Evolutionary conservation across 2,113 vertebrate genomes (phyloP), one percentile per base, ranked within the genome.

Genomic region (Microtus oregoni): DNA sequence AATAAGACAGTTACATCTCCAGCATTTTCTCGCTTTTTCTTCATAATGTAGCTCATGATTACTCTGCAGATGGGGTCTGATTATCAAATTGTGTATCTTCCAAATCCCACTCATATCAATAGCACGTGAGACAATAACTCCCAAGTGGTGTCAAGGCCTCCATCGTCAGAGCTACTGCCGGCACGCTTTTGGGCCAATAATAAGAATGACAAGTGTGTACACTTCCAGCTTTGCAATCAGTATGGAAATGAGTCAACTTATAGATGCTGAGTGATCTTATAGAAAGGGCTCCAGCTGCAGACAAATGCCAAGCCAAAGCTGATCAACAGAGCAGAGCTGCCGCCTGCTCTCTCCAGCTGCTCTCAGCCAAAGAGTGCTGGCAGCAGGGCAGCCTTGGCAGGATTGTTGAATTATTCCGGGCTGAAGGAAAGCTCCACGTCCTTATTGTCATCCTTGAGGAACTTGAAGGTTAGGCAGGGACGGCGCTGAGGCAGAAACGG

Each of bases 201-300:
- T 96, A 97, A 91, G 82, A 98, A 97, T 67, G 97, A 98, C 97
- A 96, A 98, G 90, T 89, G 96, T 97, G 97, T 96, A 93, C 89
- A 86, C 93, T 98, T 94, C 96, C 63, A 1, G 97, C 95, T 89
- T 92, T 94, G 97, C 95, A 98, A 90, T 98, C 96, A 96, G 67
- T 44, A 4, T 94, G 95, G 96, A 98, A 98, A 94, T 92, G 86
- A 97, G 88, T 95, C 96, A 77, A 95, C 95, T 96, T 95, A 89
- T 82, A 91, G 95, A 75, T 94, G 97, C 97, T 97, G 97, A 98
- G 82, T 94, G 96, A 97, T 98, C 96, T 97, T 97, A 82, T 55
- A 79, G 93, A 97, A 67, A 95, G 93, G 92, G 96, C 98, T 75
- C 97, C 98, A 98, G 97, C 97, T 98, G 97, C 96, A 97, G 70